Percentiles rank a stretch among this genome's conserved stretches.
Conservation (phyloP, 2,797 vertebrate species). For the Chelon auratus region DNA sequence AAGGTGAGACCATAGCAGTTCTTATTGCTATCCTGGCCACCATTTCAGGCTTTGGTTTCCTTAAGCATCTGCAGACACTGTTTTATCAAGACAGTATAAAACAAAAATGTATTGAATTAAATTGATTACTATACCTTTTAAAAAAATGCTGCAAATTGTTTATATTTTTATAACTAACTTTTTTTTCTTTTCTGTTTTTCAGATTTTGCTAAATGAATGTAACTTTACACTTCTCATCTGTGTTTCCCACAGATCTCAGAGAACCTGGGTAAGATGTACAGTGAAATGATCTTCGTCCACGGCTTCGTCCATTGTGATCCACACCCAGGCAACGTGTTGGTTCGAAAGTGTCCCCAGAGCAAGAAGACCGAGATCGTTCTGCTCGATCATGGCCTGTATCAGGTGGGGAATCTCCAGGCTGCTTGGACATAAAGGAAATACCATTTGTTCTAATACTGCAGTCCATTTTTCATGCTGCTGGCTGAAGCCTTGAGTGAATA, state of each 20-base stretch:
- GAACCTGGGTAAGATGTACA: conserved; percentile 94
- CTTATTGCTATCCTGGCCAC: too few relatives aligned
- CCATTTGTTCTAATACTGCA: conserved; percentile 74
- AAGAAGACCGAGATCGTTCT: conserved; percentile 90
- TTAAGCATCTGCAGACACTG: too few relatives aligned
- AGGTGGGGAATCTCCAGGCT: conserved; percentile 82
- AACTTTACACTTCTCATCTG: background rate
- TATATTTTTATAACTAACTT: background rate
- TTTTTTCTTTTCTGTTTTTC: background rate
- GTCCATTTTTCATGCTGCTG: conserved; percentile 77
- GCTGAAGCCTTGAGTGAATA: conserved; percentile 54
- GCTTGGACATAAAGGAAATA: conserved; percentile 40
- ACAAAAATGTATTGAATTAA: too few relatives aligned
- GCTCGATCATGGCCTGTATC: conserved; percentile 96
- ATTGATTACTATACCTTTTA: too few relatives aligned
- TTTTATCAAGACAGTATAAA: too few relatives aligned
- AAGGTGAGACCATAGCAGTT: background rate
- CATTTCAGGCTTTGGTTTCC: too few relatives aligned
- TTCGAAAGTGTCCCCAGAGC: conserved; percentile 86
- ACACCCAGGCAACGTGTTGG: conserved; percentile 95
- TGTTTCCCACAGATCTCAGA: conserved; percentile 88
- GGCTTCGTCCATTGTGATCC: conserved; percentile 99
- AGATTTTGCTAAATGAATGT: background rate
- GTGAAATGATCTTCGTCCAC: conserved; percentile 97
- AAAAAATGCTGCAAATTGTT: too few relatives aligned